Percentiles rank a stretch among this genome's conserved stretches.
phyloP scores from a whole-genome alignment of 2,888 invertebrate genomes.

The Lucinisca nassula region DNA sequence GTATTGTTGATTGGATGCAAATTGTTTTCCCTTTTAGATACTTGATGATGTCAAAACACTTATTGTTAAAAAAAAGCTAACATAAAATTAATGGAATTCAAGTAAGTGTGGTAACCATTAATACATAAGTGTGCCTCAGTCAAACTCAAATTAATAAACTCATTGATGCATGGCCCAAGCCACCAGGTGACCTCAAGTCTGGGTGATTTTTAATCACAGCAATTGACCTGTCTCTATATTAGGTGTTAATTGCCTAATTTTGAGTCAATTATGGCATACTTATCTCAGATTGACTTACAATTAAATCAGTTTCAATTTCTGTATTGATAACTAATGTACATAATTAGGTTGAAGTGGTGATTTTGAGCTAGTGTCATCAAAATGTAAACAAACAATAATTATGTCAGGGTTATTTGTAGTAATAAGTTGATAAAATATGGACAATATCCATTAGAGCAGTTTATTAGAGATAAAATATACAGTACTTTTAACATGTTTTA shows the following conservation, averaged over 20 bases:
- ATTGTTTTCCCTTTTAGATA: too few relatives aligned
- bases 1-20: too few relatives aligned
- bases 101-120: not conserved
- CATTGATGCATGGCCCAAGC: not conserved
- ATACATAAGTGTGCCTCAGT: not conserved
- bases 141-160: not conserved
- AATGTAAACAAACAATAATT: slow-evolving; percentile 8
- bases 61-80: too few relatives aligned
- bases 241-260: not conserved
- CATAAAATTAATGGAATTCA: not conserved
- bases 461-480: too few relatives aligned
- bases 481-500: too few relatives aligned
- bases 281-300: not conserved
- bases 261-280: not conserved
- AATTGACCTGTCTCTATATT: not conserved
- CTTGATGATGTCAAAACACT: too few relatives aligned
- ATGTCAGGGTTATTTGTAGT: slow-evolving; percentile 7
- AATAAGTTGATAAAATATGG: not conserved
- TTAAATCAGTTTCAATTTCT: not conserved
- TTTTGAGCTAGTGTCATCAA: not conserved
- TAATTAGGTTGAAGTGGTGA: not conserved
- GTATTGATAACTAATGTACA: not conserved
- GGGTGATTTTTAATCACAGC: not conserved
- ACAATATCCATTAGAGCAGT: not conserved
- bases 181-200: not conserved